Percentiles rank a stretch among this genome's conserved stretches.
Evolutionary conservation across 2,797 vertebrate genomes (phyloP).

Genomic region (Rhinogobio ventralis): DNA sequence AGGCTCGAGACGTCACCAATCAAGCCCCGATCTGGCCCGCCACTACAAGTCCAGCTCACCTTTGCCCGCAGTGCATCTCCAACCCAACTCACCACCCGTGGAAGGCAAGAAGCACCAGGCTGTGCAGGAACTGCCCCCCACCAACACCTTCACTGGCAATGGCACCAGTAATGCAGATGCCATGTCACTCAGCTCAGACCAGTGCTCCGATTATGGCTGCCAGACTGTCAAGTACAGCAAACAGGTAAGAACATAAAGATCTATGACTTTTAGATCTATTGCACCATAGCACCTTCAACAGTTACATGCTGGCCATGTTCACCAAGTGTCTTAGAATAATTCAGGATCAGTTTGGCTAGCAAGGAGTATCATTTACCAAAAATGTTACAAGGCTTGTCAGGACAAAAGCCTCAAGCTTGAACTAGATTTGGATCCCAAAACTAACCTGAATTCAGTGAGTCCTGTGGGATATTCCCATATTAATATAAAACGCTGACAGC

Average conservation of each 20-base stretch:
- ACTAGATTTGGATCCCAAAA: conserved; percentile 42
- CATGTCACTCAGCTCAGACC: conserved; percentile 95
- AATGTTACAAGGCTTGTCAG: conserved; percentile 21
- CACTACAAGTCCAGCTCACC: conserved; percentile 98
- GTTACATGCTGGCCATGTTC: not conserved
- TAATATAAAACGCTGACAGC: conserved; percentile 36
- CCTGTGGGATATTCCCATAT: conserved; percentile 28
- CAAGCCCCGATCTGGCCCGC: conserved; percentile 92
- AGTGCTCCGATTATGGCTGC: conserved; percentile 97
- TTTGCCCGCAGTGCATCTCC: conserved; percentile 92
- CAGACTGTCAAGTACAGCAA: conserved; percentile 95
- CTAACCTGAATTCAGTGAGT: conserved; percentile 22
- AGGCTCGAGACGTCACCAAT: conserved; percentile 88
- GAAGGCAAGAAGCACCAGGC: conserved; percentile 96
- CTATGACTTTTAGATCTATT: conserved; percentile 14
- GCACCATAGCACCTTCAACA: conserved; percentile 9
- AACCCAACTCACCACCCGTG: conserved; percentile 93
- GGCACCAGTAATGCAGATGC: conserved; percentile 80
- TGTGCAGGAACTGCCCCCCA: conserved; percentile 95
- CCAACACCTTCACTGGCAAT: conserved; percentile 91
- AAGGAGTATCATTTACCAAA: not conserved
- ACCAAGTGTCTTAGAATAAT: not conserved
- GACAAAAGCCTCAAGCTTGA: conserved; percentile 33
- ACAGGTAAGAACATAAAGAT: conserved; percentile 83
- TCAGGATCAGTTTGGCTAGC: not conserved